These are phyloP conservation scores for Oenanthe melanoleuca DNA, from an alignment of 2,113 vertebrate species.

Conservation along the genomic window DNA sequence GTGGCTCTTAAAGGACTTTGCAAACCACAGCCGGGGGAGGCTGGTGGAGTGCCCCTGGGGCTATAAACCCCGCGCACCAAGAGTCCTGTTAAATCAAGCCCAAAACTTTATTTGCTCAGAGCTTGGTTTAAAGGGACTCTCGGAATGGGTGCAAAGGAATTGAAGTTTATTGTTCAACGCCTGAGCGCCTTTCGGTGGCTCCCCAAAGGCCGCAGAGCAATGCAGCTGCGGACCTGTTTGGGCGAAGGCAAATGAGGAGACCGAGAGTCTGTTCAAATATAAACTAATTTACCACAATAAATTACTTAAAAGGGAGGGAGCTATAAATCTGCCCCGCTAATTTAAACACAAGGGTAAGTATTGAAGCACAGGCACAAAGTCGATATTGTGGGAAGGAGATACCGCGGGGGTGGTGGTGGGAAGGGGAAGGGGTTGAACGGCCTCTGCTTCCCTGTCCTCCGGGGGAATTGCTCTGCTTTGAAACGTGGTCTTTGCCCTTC, in stretches of 20 bases:
- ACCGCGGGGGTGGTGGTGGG: not conserved
- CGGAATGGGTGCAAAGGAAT: not conserved
- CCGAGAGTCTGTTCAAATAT: constrained; percentile 60
- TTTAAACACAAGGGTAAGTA: constrained; percentile 65
- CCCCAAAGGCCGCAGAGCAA: not conserved
- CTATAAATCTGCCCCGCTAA: constrained; percentile 68
- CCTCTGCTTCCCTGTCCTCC: not conserved
- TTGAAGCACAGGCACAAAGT: constrained; percentile 54
- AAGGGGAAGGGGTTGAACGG: not conserved
- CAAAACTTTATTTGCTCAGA: not conserved
- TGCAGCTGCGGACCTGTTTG: constrained; percentile 43
- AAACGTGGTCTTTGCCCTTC: not conserved
- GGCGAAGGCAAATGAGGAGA: constrained; percentile 53
- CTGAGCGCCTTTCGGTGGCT: constrained; percentile 44
- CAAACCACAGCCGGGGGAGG: not conserved
- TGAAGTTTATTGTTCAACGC: constrained; percentile 42
- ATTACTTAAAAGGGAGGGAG: constrained; percentile 70
- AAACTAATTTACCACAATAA: constrained; percentile 71
- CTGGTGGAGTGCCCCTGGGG: not conserved
- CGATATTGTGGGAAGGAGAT: constrained; percentile 46
- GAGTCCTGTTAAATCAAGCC: not conserved
- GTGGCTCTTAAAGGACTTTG: constrained; percentile 44
- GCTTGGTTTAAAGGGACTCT: not conserved
- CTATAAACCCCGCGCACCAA: not conserved
- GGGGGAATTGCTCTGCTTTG: not conserved